These are phyloP conservation scores for Labroides dimidiatus DNA, from an alignment of 2,797 vertebrate genomes.

Conservation along the genomic window DNA sequence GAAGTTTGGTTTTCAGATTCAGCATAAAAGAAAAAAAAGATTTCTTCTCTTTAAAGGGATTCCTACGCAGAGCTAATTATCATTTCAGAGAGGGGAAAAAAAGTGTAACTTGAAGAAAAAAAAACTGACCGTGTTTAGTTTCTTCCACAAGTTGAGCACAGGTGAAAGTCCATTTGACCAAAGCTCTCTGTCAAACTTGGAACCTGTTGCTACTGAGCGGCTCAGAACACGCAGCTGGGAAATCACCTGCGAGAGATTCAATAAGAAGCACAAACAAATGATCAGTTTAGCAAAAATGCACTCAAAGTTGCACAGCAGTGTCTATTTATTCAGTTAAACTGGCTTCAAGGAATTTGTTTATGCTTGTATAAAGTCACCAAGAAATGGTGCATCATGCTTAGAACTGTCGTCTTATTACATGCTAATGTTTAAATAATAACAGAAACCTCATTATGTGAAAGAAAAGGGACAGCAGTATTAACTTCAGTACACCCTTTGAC, in stretches of 20 bases:
- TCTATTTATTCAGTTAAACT: neutral
- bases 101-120: neutral
- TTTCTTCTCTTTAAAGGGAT: too few species aligned
- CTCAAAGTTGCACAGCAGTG: neutral
- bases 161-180: conserved; percentile 95
- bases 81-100: neutral
- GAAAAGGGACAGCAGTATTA: too few species aligned
- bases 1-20: neutral
- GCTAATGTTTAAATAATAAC: too few species aligned
- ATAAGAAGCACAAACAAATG: conserved; percentile 16
- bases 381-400: too few species aligned
- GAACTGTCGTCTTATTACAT: too few species aligned
- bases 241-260: conserved; percentile 87
- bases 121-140: conserved; percentile 92
- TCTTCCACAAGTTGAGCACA: conserved; percentile 95
- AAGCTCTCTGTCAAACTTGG: conserved; percentile 96
- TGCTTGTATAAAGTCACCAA: too few species aligned
- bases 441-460: too few species aligned
- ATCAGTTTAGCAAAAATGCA: neutral
- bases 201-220: conserved; percentile 89
- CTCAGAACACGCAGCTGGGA: conserved; percentile 93
- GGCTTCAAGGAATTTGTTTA: neutral
- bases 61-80: neutral
- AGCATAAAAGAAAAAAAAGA: neutral
- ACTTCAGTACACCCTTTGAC: too few species aligned